Conservation (phyloP, 2,888 invertebrate genomes). For the Thymelicus lineola region DNA sequence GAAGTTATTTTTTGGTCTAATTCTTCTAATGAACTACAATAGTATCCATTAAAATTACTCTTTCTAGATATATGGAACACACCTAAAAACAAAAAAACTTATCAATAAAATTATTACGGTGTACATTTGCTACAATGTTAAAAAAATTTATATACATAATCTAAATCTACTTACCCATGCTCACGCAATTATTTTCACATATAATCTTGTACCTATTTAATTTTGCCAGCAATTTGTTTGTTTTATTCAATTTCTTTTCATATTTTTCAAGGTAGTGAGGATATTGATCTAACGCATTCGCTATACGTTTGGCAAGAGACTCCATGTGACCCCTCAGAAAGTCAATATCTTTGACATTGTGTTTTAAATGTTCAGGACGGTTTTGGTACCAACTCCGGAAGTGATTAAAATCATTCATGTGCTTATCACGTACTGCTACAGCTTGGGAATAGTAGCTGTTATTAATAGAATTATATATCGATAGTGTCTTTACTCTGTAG, state of each 20-base stretch:
- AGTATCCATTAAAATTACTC: slow-evolving; percentile 30
- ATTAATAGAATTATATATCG: slow-evolving; percentile 44
- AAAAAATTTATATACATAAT: background rate
- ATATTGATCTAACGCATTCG: slow-evolving; percentile 42
- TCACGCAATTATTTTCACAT: slow-evolving; percentile 51
- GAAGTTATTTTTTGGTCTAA: slow-evolving; percentile 44
- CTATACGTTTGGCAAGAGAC: slow-evolving; percentile 43
- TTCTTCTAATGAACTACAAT: slow-evolving; percentile 51
- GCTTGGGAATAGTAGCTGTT: slow-evolving; percentile 44
- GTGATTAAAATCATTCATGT: slow-evolving; percentile 43
- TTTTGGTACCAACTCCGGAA: slow-evolving; percentile 46
- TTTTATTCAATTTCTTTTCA: slow-evolving; percentile 29
- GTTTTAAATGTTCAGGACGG: slow-evolving; percentile 54
- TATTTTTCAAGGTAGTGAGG: slow-evolving; percentile 40
- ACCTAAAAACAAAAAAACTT: background rate
- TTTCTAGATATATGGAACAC: background rate
- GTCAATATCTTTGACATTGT: slow-evolving; percentile 53
- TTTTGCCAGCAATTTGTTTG: slow-evolving; percentile 32
- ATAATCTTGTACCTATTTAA: slow-evolving; percentile 42
- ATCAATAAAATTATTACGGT: background rate
- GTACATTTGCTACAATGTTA: too few relatives aligned
- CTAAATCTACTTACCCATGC: slow-evolving; percentile 37
- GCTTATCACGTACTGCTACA: slow-evolving; percentile 41
- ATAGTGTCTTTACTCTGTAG: slow-evolving; percentile 40
- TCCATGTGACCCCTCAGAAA: slow-evolving; percentile 44